Evolutionary conservation across 2,888 invertebrate species (phyloP).

Genomic region (Trichopria drosophilae): DNA sequence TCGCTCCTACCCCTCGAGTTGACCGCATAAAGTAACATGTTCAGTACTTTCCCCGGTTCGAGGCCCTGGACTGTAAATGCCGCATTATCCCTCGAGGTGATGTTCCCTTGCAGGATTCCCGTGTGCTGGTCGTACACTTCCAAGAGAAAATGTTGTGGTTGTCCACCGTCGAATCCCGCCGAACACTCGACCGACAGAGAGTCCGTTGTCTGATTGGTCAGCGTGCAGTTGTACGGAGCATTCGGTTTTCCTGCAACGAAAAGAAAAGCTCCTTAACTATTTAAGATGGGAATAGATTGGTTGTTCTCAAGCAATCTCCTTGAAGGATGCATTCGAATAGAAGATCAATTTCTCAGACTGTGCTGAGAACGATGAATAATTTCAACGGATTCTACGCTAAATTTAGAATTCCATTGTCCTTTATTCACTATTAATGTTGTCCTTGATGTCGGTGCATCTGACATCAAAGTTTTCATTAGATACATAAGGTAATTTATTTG

Average conservation of each 20-base stretch:
- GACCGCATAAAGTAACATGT: slow-evolving; percentile 78
- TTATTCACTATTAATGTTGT: too few relatives aligned
- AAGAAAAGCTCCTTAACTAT: too few relatives aligned
- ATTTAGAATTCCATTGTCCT: too few relatives aligned
- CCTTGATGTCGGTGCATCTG: too few relatives aligned
- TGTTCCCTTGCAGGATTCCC: slow-evolving; percentile 68
- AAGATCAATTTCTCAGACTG: too few relatives aligned
- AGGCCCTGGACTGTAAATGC: slow-evolving; percentile 77
- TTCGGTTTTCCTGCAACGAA: slow-evolving; percentile 70
- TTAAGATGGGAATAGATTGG: too few relatives aligned
- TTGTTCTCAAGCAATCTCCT: too few relatives aligned
- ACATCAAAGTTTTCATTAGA: too few relatives aligned
- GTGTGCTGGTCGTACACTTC: slow-evolving; percentile 74
- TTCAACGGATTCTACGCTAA: too few relatives aligned
- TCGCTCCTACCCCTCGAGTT: slow-evolving; percentile 85
- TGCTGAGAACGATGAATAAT: too few relatives aligned
- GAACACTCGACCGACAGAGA: slow-evolving; percentile 75
- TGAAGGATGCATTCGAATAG: too few relatives aligned
- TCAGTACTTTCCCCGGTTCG: slow-evolving; percentile 76
- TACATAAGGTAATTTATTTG: too few relatives aligned
- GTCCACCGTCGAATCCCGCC: slow-evolving; percentile 78
- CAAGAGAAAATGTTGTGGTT: slow-evolving; percentile 72
- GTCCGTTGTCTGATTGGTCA: slow-evolving; percentile 77
- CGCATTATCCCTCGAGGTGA: slow-evolving; percentile 69
- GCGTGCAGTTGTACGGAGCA: slow-evolving; percentile 75